Evolutionary conservation across 2,113 vertebrate species (phyloP).

Genomic region (Phyllopteryx taeniolatus): DNA sequence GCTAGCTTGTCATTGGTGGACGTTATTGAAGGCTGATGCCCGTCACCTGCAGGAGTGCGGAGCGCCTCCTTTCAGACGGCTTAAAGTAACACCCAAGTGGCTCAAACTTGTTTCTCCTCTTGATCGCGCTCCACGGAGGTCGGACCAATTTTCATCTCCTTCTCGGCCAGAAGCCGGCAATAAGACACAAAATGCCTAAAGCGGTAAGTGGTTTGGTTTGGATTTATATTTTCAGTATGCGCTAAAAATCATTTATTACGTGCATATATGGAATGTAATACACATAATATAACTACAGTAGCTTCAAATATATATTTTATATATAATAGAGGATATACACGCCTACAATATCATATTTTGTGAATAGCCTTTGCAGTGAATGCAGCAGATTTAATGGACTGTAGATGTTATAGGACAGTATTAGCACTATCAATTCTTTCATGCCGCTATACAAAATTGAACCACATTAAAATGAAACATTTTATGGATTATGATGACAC

Average conservation of each 20-base stretch:
- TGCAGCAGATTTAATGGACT: no score
- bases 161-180: constrained; percentile 27
- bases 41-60: constrained; percentile 46
- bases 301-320: background rate
- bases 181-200: constrained; percentile 79
- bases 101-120: constrained; percentile 70
- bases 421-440: background rate
- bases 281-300: background rate
- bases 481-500: background rate
- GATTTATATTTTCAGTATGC: constrained; percentile 7
- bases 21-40: constrained; percentile 27
- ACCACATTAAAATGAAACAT: background rate
- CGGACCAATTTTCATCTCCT: constrained; percentile 11
- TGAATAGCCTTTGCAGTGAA: no score
- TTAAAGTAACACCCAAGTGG: constrained; percentile 54
- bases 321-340: background rate
- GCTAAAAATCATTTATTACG: background rate
- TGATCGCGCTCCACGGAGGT: constrained; percentile 41
- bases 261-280: background rate
- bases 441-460: background rate
- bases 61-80: constrained; percentile 11
- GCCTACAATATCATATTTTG: no score
- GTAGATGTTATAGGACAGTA: background rate
- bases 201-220: constrained; percentile 69
- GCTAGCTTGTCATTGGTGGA: constrained; percentile 21